These are phyloP conservation scores for Rhinichthys klamathensis DNA, from an alignment of 2,113 vertebrate species.

Conservation along the genomic window DNA sequence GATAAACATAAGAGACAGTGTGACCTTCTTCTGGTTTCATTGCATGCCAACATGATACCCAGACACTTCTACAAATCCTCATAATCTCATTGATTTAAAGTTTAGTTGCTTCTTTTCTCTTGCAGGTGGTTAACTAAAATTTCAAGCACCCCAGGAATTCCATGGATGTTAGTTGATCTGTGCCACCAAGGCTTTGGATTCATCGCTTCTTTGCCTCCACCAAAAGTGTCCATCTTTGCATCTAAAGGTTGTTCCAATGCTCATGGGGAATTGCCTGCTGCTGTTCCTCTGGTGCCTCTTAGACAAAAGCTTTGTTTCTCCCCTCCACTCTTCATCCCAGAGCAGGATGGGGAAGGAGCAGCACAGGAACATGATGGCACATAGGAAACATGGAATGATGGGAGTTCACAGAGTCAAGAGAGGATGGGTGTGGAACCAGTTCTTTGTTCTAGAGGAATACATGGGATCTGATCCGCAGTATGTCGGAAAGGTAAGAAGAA, in stretches of 20 bases:
- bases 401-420: slow-evolving; percentile 83
- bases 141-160: slow-evolving; percentile 6
- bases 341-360: slow-evolving; percentile 61
- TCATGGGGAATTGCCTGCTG: slow-evolving; percentile 88
- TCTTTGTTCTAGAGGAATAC: slow-evolving; percentile 96
- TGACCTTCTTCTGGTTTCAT: not conserved
- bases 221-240: slow-evolving; percentile 46
- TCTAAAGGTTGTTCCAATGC: slow-evolving; percentile 82
- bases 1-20: slow-evolving; percentile 16
- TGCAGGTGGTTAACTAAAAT: slow-evolving; percentile 41
- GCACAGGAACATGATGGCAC: slow-evolving; percentile 49
- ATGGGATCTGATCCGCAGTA: slow-evolving; percentile 95
- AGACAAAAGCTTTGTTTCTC: slow-evolving; percentile 85
- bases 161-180: slow-evolving; percentile 47
- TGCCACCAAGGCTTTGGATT: slow-evolving; percentile 31
- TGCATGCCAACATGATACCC: slow-evolving; percentile 23
- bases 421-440: slow-evolving; percentile 98
- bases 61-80: slow-evolving; percentile 24
- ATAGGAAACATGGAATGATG: slow-evolving; percentile 55
- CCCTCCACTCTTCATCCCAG: slow-evolving; percentile 75
- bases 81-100: slow-evolving; percentile 21
- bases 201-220: not conserved
- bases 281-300: slow-evolving; percentile 90
- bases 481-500: slow-evolving; percentile 88
- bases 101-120: slow-evolving; percentile 2